Conservation (phyloP, 2,888 invertebrate genomes). For the Periphyllus acericola region DNA sequence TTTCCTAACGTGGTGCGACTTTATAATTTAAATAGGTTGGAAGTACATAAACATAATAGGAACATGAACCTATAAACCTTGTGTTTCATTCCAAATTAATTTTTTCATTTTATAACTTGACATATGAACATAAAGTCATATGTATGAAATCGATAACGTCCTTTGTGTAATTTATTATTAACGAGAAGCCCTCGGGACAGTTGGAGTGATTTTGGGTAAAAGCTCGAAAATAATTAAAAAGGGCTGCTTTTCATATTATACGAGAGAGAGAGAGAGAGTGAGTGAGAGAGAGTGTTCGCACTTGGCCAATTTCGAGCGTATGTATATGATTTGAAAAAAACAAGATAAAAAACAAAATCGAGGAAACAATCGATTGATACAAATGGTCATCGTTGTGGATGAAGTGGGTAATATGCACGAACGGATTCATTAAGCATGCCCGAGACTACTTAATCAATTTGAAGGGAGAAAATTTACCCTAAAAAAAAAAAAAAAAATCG, state of each 20-base stretch:
- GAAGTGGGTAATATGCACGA: conserved; percentile 5
- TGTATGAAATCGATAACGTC: conserved; percentile 40
- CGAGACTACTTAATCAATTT: conserved; percentile 55
- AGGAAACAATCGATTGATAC: conserved; percentile 47
- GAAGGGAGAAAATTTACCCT: not conserved
- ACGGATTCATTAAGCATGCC: conserved; percentile 55
- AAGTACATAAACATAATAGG: too few relatives aligned
- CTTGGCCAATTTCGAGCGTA: not conserved
- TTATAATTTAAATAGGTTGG: too few relatives aligned
- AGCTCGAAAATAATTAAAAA: conserved; percentile 61
- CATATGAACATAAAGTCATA: conserved; percentile 7
- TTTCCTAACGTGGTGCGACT: not conserved
- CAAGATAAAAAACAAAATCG: not conserved
- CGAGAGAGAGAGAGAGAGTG: too few relatives aligned
- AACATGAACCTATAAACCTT: not conserved
- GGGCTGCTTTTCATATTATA: conserved; percentile 47
- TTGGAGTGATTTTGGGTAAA: conserved; percentile 57
- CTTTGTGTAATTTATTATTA: conserved; percentile 51
- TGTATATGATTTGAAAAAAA: conserved; percentile 26
- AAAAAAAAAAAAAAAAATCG: conserved; percentile 47
- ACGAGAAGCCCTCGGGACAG: conserved; percentile 42
- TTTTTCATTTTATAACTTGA: conserved; percentile 25
- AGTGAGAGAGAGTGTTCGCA: not conserved
- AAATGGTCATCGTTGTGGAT: conserved; percentile 36
- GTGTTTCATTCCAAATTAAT: not conserved